These are phyloP conservation scores for Ursus arctos DNA, from an alignment of 2,113 vertebrate genomes.

Conservation along the genomic window DNA sequence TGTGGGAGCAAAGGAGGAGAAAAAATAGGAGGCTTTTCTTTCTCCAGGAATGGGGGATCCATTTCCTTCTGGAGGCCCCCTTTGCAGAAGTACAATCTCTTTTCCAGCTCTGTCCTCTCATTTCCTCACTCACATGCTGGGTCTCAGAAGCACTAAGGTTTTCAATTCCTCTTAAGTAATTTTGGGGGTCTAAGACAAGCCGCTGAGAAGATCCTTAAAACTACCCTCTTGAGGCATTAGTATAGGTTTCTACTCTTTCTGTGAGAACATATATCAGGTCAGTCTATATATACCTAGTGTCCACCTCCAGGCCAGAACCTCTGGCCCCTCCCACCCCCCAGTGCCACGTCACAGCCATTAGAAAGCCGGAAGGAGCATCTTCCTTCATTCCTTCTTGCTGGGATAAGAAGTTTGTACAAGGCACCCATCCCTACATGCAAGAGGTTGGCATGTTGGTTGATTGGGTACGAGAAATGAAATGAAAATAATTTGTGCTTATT, in stretches of 20 bases:
- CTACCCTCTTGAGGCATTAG: not conserved
- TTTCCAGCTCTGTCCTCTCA: not conserved
- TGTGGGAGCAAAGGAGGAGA: not conserved
- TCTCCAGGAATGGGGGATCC: not conserved
- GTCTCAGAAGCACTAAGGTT: not conserved
- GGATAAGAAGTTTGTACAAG: not conserved
- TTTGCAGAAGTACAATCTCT: slow-evolving; percentile 9
- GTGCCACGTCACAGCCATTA: not conserved
- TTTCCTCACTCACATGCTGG: slow-evolving; percentile 6
- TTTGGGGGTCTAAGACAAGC: not conserved
- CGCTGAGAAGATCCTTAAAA: not conserved
- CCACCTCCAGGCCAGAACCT: not conserved
- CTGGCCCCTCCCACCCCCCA: not conserved
- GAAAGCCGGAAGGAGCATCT: not conserved
- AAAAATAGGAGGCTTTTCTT: not conserved
- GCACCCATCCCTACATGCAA: not conserved
- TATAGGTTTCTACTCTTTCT: not conserved
- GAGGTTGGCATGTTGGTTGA: not conserved
- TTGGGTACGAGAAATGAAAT: not conserved
- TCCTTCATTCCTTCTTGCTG: not conserved
- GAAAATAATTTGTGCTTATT: not conserved
- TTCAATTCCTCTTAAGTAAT: slow-evolving; percentile 63
- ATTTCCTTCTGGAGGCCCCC: not conserved
- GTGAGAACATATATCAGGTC: not conserved
- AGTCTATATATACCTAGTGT: not conserved